Percentiles rank a stretch among this genome's conserved stretches.
phyloP scores from a whole-genome alignment of 2,113 vertebrate genomes.

The Colinus virginianus region DNA sequence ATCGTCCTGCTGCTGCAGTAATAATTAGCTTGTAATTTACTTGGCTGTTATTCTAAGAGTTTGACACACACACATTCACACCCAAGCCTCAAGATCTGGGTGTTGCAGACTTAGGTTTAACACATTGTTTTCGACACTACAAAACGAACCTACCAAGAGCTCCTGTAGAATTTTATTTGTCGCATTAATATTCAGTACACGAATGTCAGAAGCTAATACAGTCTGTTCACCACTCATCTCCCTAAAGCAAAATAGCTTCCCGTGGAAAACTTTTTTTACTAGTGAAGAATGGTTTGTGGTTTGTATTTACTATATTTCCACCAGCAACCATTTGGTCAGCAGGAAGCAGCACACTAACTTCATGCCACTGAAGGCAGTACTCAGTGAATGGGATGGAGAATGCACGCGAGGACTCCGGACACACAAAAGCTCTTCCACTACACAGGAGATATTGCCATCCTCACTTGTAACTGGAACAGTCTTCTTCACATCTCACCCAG shows the following conservation, averaged over 20 bases:
- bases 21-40: slow-evolving; percentile 15
- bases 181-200: not conserved
- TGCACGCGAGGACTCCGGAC: not conserved
- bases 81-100: not conserved
- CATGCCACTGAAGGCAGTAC: not conserved
- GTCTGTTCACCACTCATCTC: not conserved
- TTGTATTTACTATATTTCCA: not conserved
- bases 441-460: not conserved
- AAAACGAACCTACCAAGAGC: not conserved
- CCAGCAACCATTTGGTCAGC: not conserved
- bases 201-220: not conserved
- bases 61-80: not conserved
- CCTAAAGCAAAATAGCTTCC: not conserved
- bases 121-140: rapidly evolving
- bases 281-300: not conserved
- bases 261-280: not conserved
- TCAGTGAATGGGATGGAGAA: not conserved
- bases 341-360: not conserved
- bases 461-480: not conserved
- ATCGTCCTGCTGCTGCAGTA: not conserved
- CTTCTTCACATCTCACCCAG: not conserved
- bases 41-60: not conserved
- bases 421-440: not conserved
- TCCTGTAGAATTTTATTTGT: not conserved
- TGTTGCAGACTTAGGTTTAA: not conserved